phyloP scores from a whole-genome alignment of 2,113 vertebrate genomes.

The Fulica atra region DNA sequence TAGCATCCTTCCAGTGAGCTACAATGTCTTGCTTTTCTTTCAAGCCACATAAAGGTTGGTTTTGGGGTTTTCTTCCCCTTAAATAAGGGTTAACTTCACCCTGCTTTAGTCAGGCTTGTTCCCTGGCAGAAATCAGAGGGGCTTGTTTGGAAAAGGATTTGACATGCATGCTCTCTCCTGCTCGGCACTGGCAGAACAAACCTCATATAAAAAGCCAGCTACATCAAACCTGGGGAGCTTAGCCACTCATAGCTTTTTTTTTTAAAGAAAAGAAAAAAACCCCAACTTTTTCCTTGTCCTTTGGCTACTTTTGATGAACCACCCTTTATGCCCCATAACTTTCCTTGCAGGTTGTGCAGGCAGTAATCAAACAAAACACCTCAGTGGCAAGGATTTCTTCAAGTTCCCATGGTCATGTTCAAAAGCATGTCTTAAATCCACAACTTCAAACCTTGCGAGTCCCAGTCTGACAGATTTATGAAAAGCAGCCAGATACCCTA shows the following conservation, averaged over 20 bases:
- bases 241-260: not conserved
- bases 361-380: not conserved
- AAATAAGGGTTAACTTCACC: conserved; percentile 22
- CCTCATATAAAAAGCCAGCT: not conserved
- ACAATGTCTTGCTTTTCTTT: not conserved
- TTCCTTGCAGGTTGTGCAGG: not conserved
- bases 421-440: not conserved
- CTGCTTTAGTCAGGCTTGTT: not conserved
- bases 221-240: conserved; percentile 34
- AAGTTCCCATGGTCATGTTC: not conserved
- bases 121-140: conserved; percentile 37
- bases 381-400: not conserved
- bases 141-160: conserved; percentile 57
- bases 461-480: not conserved
- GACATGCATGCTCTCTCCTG: conserved; percentile 19
- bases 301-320: not conserved
- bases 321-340: not conserved
- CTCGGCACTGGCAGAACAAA: conserved; percentile 46
- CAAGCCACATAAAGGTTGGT: not conserved
- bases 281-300: not conserved
- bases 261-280: not conserved
- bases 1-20: not conserved
- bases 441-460: not conserved
- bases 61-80: not conserved
- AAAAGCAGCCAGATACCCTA: not conserved